Base-by-base conservation (phyloP, 1,140 invertebrate species). In the Orchesella cincta region DNA sequence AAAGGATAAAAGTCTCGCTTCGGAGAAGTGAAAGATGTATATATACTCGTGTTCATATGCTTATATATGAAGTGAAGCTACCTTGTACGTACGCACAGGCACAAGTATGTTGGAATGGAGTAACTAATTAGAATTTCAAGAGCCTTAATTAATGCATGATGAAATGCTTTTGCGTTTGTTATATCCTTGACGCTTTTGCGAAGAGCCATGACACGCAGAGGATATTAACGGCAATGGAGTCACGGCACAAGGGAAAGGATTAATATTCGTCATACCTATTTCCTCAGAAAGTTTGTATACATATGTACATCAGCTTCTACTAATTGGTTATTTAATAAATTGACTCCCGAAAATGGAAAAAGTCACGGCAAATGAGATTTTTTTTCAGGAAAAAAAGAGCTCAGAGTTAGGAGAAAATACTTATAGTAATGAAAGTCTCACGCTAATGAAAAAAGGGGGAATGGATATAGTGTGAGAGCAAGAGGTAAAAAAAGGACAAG, bases 51-150 rank as follows among this genome's bases (percentile, higher is more conserved):
- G n/a, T n/a, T n/a, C n/a, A n/a, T n/a, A n/a, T n/a, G n/a, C n/a
- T n/a, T n/a, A n/a, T n/a, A n/a, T n/a, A n/a, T n/a, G n/a, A n/a
- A n/a, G n/a, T n/a, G n/a, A n/a, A n/a, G n/a, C n/a, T n/a, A n/a
- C n/a, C n/a, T n/a, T n/a, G n/a, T n/a, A n/a, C n/a, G n/a, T n/a
- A n/a, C n/a, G n/a, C n/a, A n/a, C n/a, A n/a, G n/a, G n/a, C 39
- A 67, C 8, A 67, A 67, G 62, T 16, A n/a, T 67, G 62, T 67
- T 67, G 62, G n/a, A n/a, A n/a, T n/a, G n/a, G 62, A 67, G 62
- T 67, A 67, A 67, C 62, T 67, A 67, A 67, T 67, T 67, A 67
- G 62, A 67, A 67, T 67, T 67, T 67, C 62, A 67, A 67, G 62
- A 67, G 62, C 62, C 62, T 67, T 67, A 67, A 67, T 67, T 67